Percentiles rank a stretch among this genome's conserved stretches.
Evolutionary conservation across 2,888 invertebrate genomes (phyloP).

Genomic region (Ypsolopha sequella): DNA sequence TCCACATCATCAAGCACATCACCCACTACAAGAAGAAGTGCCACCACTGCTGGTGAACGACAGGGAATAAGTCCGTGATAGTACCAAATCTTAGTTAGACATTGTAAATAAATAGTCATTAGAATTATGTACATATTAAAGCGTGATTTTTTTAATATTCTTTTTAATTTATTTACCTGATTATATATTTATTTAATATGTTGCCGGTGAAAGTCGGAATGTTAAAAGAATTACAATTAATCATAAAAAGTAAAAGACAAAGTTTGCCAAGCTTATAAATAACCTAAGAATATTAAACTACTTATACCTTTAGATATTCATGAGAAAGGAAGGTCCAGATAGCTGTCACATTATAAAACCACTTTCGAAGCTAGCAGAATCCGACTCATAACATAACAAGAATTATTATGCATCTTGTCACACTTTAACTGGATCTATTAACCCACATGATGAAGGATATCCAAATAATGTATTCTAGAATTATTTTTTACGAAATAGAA

Average conservation of each 20-base stretch:
- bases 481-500: no score
- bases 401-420: no score
- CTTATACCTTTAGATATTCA: neutral
- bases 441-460: no score
- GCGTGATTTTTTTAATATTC: neutral
- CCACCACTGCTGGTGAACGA: slow-evolving; percentile 36
- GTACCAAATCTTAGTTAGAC: slow-evolving; percentile 32
- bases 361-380: neutral
- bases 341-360: neutral
- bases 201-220: no score
- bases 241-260: neutral
- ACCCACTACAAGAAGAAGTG: slow-evolving; percentile 62
- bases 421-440: no score
- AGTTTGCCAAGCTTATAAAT: neutral
- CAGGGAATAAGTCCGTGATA: slow-evolving; percentile 29
- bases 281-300: neutral
- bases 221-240: no score
- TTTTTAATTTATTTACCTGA: neutral
- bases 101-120: slow-evolving; percentile 38
- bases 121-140: slow-evolving; percentile 38
- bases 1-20: slow-evolving; percentile 62
- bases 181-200: neutral
- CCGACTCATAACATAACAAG: no score
- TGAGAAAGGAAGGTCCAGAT: neutral
- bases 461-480: no score